Evolutionary conservation across 2,888 invertebrate species (phyloP), one percentile per base, ranked within the genome.

Genomic region (Eupithecia subumbrata): DNA sequence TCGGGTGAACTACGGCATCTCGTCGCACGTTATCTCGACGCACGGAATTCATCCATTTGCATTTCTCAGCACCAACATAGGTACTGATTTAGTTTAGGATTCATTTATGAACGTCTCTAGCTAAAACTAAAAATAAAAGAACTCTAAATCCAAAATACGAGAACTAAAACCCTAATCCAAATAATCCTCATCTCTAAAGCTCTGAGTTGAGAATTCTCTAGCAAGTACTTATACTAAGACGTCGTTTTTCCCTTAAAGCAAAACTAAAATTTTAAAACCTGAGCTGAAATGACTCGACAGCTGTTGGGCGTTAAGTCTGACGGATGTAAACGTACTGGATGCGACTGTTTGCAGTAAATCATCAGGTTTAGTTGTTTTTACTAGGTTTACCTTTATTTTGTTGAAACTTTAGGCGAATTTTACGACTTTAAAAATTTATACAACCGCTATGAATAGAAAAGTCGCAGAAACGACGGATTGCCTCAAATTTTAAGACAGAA

Each of bases 261-360:
- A 86, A 88, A 85, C 87, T 84, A 86, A 83, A 87, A 88, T 85
- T 90, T 90, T 87, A 87, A 89, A 91, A 87, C 85, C 82, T 83
- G 81, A 84, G 84, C 80, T 83, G 85, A 86, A 88, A 88, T 85
- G 86, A 87, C 86, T 82, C 86, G 84, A 88, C 91, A 92, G 90
- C 91, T 92, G 92, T 82, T 81, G 74, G 84, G 84, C 85, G 86
- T 90, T 87, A 87, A 74, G 81, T 80, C 73, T 70, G 16, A 77
- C 83, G 52, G 85, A 86, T 72, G 34, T 82, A 85, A 43, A 77
- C 69, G 11, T 64, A 45, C 81, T 80, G 56, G 85, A 90, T 83
- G 82, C 78, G 85, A 71, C 82, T 73, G 68, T 16, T 40, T 25
- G 43, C 34, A 9, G 30, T 68, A 43, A 68, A 68, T 68, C 25